Conservation (phyloP, 2,113 vertebrate genomes). For the Camelus dromedarius region DNA sequence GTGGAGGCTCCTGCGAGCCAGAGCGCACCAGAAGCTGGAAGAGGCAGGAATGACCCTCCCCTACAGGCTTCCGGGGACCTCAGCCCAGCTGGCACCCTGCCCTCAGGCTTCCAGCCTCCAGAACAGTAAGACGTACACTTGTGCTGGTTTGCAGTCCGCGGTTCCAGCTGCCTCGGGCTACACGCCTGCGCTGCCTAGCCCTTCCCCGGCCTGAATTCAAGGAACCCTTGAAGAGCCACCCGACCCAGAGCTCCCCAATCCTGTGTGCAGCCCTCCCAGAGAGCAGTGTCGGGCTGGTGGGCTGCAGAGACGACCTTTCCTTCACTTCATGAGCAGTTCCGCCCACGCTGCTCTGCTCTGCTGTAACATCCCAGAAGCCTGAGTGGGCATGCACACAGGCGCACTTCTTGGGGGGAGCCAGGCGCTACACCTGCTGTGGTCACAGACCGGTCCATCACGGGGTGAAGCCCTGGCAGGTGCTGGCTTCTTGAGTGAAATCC, state of each 20-base stretch:
- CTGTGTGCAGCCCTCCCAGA: not conserved
- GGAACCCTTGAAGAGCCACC: not conserved
- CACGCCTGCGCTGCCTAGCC: not conserved
- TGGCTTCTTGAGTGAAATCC: not conserved
- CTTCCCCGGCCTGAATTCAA: not conserved
- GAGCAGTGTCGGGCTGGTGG: accelerated
- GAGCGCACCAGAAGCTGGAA: accelerated
- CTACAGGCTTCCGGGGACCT: not conserved
- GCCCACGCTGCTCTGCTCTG: not conserved
- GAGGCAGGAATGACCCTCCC: too few species aligned
- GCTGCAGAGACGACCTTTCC: not conserved
- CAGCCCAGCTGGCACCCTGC: not conserved
- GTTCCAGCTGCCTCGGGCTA: accelerated
- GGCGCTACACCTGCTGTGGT: not conserved
- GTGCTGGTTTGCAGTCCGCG: not conserved
- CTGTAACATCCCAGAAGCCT: not conserved
- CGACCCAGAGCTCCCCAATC: not conserved
- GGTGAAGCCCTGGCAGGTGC: not conserved
- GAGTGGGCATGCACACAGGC: too few species aligned
- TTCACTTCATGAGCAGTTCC: not conserved
- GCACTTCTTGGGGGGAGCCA: not conserved
- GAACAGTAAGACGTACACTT: not conserved
- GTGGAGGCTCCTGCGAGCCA: not conserved
- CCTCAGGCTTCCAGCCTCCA: too few species aligned
- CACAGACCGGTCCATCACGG: not conserved